phyloP scores from a whole-genome alignment of 2,888 invertebrate species.

The Eilema caniola region DNA sequence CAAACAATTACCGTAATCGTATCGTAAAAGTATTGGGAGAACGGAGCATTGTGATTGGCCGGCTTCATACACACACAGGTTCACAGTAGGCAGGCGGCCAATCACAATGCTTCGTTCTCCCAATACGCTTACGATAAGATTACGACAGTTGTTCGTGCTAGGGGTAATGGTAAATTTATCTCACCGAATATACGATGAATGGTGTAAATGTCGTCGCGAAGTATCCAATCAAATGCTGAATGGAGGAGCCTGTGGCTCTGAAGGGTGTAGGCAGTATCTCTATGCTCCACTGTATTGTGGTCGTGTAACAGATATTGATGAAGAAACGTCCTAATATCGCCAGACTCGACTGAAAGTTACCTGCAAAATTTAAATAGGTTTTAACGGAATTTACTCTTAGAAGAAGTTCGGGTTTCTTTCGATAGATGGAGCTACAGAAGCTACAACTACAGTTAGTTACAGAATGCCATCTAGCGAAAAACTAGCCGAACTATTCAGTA shows the following conservation, averaged over 20 bases:
- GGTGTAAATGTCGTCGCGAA: constrained; percentile 64
- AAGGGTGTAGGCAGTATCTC: constrained; percentile 70
- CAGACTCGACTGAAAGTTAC: constrained; percentile 59
- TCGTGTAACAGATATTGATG: constrained; percentile 68
- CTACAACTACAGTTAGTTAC: background rate
- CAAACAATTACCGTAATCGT: too few species aligned
- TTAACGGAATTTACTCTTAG: background rate
- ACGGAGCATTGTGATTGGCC: too few species aligned
- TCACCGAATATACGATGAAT: constrained; percentile 69
- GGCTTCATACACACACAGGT: too few species aligned
- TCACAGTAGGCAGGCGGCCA: too few species aligned
- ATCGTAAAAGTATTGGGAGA: too few species aligned
- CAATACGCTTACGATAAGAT: too few species aligned
- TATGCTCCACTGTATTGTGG: constrained; percentile 65
- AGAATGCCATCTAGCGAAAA: background rate
- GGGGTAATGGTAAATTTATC: constrained; percentile 17
- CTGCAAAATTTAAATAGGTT: constrained; percentile 42
- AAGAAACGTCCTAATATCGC: constrained; percentile 67
- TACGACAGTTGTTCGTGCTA: too few species aligned
- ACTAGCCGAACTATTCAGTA: background rate
- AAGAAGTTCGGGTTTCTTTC: background rate
- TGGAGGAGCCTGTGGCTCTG: constrained; percentile 65
- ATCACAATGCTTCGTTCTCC: too few species aligned
- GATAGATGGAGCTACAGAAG: background rate
- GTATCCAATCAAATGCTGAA: constrained; percentile 67